phyloP scores from a whole-genome alignment of 2,113 vertebrate genomes.

The Halichoeres trimaculatus region DNA sequence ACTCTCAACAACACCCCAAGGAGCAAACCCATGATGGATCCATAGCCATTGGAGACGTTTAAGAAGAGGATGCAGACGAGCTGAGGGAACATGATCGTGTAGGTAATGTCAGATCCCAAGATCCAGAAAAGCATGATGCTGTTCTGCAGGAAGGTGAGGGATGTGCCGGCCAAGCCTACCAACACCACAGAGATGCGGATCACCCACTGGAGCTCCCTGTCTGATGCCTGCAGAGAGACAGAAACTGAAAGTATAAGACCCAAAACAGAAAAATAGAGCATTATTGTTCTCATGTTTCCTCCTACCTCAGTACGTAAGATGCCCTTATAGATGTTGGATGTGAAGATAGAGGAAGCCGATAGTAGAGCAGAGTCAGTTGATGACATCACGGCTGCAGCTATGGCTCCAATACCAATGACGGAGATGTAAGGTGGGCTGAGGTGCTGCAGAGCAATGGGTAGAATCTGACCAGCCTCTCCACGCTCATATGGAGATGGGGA shows the following conservation, averaged over 20 bases:
- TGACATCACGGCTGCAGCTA: constrained; percentile 76
- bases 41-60: constrained; percentile 79
- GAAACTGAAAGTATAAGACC: not conserved
- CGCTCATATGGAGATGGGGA: constrained; percentile 50
- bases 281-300: not conserved
- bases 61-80: constrained; percentile 77
- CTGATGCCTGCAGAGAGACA: constrained; percentile 75
- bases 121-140: constrained; percentile 85
- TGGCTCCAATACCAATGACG: constrained; percentile 57
- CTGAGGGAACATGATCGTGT: constrained; percentile 83
- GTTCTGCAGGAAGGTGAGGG: constrained; percentile 74
- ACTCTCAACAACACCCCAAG: constrained; percentile 78
- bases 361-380: constrained; percentile 76
- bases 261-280: not conserved
- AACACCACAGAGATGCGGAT: constrained; percentile 80
- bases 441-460: constrained; percentile 60
- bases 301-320: constrained; percentile 59
- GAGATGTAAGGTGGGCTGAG: constrained; percentile 63
- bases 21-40: constrained; percentile 74
- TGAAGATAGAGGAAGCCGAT: constrained; percentile 71
- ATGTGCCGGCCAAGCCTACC: constrained; percentile 74
- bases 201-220: constrained; percentile 80
- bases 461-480: constrained; percentile 43
- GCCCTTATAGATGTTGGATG: constrained; percentile 65
- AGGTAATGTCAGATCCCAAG: constrained; percentile 81